Evolutionary conservation across 2,113 vertebrate genomes (phyloP).

Genomic region (Sturnus vulgaris): DNA sequence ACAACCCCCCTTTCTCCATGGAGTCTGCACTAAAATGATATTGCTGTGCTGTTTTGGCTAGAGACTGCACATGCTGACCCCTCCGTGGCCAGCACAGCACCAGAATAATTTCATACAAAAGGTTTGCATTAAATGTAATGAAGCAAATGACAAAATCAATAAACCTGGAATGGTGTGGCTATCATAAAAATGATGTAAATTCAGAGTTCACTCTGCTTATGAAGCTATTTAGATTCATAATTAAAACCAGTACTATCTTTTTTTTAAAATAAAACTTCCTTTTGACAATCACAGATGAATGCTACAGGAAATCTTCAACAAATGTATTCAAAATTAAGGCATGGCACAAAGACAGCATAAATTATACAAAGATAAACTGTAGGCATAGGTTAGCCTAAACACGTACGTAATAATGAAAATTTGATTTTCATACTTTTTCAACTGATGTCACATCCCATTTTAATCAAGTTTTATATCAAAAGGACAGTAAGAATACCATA

Average conservation of each 20-base stretch:
- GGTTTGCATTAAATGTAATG: slow-evolving; percentile 65
- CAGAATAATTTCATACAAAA: slow-evolving; percentile 45
- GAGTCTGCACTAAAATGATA: slow-evolving; percentile 37
- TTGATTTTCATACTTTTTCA: slow-evolving; percentile 66
- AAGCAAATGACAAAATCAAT: slow-evolving; percentile 85
- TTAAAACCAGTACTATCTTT: slow-evolving; percentile 77
- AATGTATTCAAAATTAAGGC: slow-evolving; percentile 74
- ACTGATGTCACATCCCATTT: slow-evolving; percentile 66
- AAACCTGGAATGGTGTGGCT: slow-evolving; percentile 70
- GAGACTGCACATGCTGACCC: slow-evolving; percentile 7
- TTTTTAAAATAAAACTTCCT: slow-evolving; percentile 74
- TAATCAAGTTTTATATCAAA: slow-evolving; percentile 70
- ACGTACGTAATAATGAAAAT: slow-evolving; percentile 65
- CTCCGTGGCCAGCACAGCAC: slow-evolving; percentile 40
- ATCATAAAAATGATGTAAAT: slow-evolving; percentile 83
- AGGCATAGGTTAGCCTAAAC: slow-evolving; percentile 45
- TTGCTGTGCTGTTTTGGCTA: slow-evolving; percentile 46
- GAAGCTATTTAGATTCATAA: slow-evolving; percentile 80
- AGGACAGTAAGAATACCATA: slow-evolving; percentile 49
- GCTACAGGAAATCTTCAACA: slow-evolving; percentile 77
- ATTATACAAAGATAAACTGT: slow-evolving; percentile 68
- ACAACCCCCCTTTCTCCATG: neutral
- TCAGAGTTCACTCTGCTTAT: slow-evolving; percentile 77
- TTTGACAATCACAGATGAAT: slow-evolving; percentile 75
- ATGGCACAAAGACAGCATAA: slow-evolving; percentile 70